Conservation (phyloP, 2,888 invertebrate species). For the Ochropleura plecta region DNA sequence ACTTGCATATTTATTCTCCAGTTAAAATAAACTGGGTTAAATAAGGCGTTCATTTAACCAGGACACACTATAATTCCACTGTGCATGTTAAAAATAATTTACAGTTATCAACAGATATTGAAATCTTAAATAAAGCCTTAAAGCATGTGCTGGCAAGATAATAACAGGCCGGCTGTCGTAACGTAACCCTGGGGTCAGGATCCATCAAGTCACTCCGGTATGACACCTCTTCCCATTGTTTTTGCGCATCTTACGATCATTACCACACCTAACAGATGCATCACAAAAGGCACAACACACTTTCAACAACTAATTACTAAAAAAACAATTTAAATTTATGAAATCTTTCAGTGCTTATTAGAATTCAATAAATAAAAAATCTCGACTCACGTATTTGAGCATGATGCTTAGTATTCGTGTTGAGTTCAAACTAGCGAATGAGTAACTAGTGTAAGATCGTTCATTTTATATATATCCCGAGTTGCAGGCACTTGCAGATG, state of each 20-base stretch:
- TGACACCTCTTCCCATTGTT: conserved; percentile 70
- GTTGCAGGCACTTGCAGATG: conserved; percentile 82
- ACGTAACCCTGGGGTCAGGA: conserved; percentile 58
- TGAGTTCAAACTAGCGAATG: conserved; percentile 89
- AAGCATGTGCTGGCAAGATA: conserved; percentile 32
- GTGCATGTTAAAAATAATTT: neutral
- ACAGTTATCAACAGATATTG: conserved; percentile 18
- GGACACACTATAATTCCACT: neutral
- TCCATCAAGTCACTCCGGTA: conserved; percentile 63
- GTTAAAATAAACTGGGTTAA: neutral
- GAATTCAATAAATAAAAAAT: conserved; percentile 62
- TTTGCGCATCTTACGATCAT: conserved; percentile 59
- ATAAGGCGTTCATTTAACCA: neutral
- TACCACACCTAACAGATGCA: conserved; percentile 63
- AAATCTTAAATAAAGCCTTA: conserved; percentile 33
- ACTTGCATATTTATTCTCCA: no score
- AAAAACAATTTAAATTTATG: conserved; percentile 38
- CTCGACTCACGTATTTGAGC: conserved; percentile 88
- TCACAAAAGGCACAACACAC: conserved; percentile 74
- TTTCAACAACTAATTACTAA: conserved; percentile 71
- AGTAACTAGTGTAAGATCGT: conserved; percentile 84
- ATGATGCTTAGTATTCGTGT: conserved; percentile 87
- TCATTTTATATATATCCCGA: conserved; percentile 87
- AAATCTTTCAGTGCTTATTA: conserved; percentile 61
- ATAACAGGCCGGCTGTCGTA: conserved; percentile 41